These are phyloP conservation scores for Phaonia tiefii DNA, from an alignment of 2,888 invertebrate genomes.

Conservation along the genomic window DNA sequence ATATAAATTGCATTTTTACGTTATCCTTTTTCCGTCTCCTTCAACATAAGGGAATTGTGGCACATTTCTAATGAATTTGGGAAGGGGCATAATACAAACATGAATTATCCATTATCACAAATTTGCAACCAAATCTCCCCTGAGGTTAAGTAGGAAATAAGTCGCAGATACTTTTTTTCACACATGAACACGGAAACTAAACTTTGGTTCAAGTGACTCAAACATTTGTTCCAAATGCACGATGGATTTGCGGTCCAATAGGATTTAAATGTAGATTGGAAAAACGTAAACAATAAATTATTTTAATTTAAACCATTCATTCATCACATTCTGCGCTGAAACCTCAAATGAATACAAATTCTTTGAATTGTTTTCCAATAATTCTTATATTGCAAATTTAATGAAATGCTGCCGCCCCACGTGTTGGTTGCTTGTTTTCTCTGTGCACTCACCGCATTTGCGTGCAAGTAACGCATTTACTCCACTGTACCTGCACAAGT, in stretches of 20 bases:
- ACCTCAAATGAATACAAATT: conserved; percentile 8
- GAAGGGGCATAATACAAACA: conserved; percentile 49
- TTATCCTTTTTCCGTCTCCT: conserved; percentile 1
- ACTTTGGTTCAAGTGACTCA: background rate
- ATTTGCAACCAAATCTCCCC: conserved; percentile 9
- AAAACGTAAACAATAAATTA: conserved; percentile 15
- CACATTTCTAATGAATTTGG: background rate
- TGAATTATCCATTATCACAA: conserved; percentile 58
- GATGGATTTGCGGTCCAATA: too few relatives aligned
- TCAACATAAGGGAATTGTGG: conserved; percentile 7
- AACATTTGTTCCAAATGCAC: too few relatives aligned
- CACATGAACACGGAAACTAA: background rate
- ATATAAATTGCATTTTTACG: conserved; percentile 38
- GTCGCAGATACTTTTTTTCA: background rate
- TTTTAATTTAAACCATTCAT: conserved; percentile 18
- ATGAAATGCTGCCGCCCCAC: background rate
- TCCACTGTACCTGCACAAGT: too few relatives aligned
- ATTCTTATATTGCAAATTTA: conserved; percentile 15
- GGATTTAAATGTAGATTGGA: conserved; percentile 21
- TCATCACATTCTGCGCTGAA: background rate
- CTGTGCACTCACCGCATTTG: background rate
- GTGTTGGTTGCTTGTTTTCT: background rate
- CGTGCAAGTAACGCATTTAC: conserved; percentile 7
- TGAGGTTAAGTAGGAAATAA: background rate
- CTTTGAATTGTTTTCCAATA: background rate